phyloP scores from a whole-genome alignment of 1,140 invertebrate species.

The Chymomyza costata region DNA sequence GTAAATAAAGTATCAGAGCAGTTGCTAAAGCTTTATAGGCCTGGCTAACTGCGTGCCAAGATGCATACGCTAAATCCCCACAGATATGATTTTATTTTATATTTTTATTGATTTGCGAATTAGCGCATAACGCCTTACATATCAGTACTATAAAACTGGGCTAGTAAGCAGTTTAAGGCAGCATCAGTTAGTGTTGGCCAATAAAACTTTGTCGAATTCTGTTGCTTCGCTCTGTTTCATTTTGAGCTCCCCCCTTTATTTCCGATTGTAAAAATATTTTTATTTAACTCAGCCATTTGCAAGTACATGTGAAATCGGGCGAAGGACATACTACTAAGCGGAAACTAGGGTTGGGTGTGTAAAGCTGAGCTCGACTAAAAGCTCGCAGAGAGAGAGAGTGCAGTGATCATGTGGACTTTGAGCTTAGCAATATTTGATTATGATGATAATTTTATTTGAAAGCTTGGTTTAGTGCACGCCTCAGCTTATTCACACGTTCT shows the following conservation, averaged over 20 bases:
- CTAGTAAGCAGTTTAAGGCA: constrained; percentile 3
- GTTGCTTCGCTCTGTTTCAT: constrained; percentile 44
- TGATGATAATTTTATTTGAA: too few species aligned
- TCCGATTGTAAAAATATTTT: constrained; percentile 20
- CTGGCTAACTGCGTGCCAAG: too few species aligned
- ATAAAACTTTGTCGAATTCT: constrained; percentile 14
- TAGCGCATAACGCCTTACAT: constrained; percentile 7
- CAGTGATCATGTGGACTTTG: too few species aligned
- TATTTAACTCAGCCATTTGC: constrained; percentile 49
- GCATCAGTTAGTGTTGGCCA: constrained; percentile 1
- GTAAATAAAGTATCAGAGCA: constrained; percentile 35
- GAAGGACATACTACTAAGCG: constrained; percentile 36
- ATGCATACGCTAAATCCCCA: too few species aligned
- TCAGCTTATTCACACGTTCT: too few species aligned
- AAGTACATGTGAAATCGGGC: constrained; percentile 38
- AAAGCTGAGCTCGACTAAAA: too few species aligned
- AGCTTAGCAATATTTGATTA: too few species aligned
- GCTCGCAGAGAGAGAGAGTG: too few species aligned
- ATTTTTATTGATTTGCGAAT: constrained; percentile 55
- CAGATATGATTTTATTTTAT: background rate
- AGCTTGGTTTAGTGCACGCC: too few species aligned
- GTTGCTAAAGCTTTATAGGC: too few species aligned
- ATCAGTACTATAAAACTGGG: constrained; percentile 29
- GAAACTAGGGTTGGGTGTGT: too few species aligned
- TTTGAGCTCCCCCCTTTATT: constrained; percentile 16